Evolutionary conservation across 2,888 invertebrate species (phyloP), one percentile per base, ranked within the genome.

Genomic region (Lasioglossum oenotherae): DNA sequence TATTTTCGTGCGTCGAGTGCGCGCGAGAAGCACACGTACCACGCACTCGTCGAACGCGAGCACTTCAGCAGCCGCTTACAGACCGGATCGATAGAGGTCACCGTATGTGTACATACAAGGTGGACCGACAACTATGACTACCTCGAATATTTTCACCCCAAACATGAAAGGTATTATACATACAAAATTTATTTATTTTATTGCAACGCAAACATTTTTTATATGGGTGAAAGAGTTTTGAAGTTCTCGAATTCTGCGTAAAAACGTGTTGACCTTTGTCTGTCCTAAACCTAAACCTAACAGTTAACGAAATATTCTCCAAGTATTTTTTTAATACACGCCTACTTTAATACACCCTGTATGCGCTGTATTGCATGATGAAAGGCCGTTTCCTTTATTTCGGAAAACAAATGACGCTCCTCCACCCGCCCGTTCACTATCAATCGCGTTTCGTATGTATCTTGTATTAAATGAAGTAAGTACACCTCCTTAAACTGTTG

Each of bases 1-100:
- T 76, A 80, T 74, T 84, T 84, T 90, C 80, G 44, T 67, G 49
- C 64, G 72, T 8, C 49, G 38, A 69, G 31, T 74, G 53, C 60
- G 53, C 60, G 38, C 69, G 77, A 19, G 35, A 35, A 67, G 2
- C 67, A 49, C 60, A 64, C 53, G 53, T 23, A 71, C 16, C 72
- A 35, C 76, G 46, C 85, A 23, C 72, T 53, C 67, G 44, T 49
- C 73, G 74, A 80, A 81, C 75, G 16, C 27, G 35, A 71, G 5
- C 35, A 31, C 69, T 60, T 64, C 74, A 53, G 46, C 60, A 27
- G 74, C 16, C 35, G 19, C 44, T 16, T 74, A 74, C 77, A 71
- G 10, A 64, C 27, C 74, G 16, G 14, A 44, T 19, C 71, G 10
- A 75, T 31, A 53, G 67, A 35, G 31, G 67, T 67, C 67, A 67